Percentiles rank a stretch among this genome's conserved stretches.
Evolutionary conservation across 2,113 vertebrate species (phyloP).

Genomic region (Orthochromis malagaraziensis): DNA sequence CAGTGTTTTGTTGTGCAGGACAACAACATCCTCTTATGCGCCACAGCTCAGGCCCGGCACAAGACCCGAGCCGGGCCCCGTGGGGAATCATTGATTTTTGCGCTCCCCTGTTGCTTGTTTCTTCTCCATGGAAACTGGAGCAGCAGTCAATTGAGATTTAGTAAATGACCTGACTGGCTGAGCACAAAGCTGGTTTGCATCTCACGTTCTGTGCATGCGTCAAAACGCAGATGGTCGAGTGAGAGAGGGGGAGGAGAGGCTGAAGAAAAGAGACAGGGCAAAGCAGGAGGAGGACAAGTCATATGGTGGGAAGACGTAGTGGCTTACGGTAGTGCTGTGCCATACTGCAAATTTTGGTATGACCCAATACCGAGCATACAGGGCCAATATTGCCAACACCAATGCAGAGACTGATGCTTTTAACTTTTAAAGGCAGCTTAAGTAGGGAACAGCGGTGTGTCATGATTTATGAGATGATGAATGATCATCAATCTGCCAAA

Average conservation of each 20-base stretch:
- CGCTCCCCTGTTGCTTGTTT: neutral
- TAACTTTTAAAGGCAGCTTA: neutral
- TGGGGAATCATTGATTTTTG: conserved; percentile 18
- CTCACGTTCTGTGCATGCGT: conserved; percentile 3
- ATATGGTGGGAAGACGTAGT: neutral
- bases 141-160: conserved; percentile 45
- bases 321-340: neutral
- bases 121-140: conserved; percentile 58
- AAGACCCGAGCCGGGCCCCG: neutral
- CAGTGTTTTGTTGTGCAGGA: neutral
- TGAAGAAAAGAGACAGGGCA: neutral
- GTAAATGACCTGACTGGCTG: conserved; percentile 36
- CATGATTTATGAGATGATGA: neutral
- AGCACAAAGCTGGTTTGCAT: neutral
- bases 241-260: neutral
- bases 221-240: neutral
- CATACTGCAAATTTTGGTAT: neutral
- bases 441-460: neutral
- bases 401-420: neutral
- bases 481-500: neutral
- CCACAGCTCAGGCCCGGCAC: neutral
- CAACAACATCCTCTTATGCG: neutral
- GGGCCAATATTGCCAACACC: neutral
- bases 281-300: neutral
- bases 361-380: neutral